Evolutionary conservation across 2,888 invertebrate species (phyloP).

Genomic region (Exocentrus adspersus): DNA sequence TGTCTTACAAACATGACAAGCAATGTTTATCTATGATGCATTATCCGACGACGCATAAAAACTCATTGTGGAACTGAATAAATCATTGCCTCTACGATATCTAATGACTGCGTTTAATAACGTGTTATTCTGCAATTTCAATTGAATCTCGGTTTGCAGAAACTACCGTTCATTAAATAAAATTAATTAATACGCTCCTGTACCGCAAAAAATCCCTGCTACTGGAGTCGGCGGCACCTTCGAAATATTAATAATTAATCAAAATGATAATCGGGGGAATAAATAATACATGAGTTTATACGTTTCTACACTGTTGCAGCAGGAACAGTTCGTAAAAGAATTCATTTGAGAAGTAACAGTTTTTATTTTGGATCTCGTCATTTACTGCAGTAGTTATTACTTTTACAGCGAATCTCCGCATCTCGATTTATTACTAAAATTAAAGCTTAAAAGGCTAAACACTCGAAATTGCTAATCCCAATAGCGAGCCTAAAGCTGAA

Average conservation of each 20-base stretch:
- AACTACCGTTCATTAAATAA: neutral
- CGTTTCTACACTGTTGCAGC: too few relatives aligned
- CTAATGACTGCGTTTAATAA: conserved; percentile 14
- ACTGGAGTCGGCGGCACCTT: neutral
- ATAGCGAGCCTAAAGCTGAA: conserved; percentile 7
- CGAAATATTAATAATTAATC: neutral
- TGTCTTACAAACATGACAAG: conserved; percentile 21
- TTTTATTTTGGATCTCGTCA: too few relatives aligned
- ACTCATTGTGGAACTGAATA: conserved; percentile 5
- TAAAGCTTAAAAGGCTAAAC: conserved; percentile 2
- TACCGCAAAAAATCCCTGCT: neutral
- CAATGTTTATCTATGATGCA: conserved; percentile 26
- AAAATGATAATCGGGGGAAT: neutral
- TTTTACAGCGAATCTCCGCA: too few relatives aligned
- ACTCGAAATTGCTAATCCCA: conserved; percentile 10
- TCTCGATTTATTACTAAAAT: neutral
- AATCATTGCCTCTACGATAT: conserved; percentile 13
- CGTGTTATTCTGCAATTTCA: conserved; percentile 5
- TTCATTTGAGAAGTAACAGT: too few relatives aligned
- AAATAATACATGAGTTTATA: conserved; percentile 5
- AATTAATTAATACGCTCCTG: neutral
- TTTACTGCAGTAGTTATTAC: too few relatives aligned
- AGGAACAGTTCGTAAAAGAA: too few relatives aligned
- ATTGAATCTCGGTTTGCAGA: conserved; percentile 3
- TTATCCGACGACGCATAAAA: conserved; percentile 15